A percentile compares a stretch with the other conserved stretches of the same genome.
These are phyloP conservation scores for Crepidodera aurea DNA, from an alignment of 2,888 invertebrate genomes.

Conservation along the genomic window DNA sequence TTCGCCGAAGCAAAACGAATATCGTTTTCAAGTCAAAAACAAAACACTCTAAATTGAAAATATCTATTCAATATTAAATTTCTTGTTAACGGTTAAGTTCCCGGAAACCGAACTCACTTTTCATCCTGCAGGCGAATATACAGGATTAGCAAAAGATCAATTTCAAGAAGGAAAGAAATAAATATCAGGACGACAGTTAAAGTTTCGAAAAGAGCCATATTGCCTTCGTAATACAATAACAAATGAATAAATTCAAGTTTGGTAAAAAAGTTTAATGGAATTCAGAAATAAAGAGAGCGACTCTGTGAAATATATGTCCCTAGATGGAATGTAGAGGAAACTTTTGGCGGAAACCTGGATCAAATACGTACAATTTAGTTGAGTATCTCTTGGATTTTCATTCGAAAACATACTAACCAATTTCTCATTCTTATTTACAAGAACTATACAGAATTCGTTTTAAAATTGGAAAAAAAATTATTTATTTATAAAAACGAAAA, in stretches of 20 bases:
- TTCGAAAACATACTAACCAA: background rate
- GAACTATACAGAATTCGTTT: too few relatives aligned
- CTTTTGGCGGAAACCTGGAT: conserved; percentile 4
- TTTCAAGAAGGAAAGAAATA: conserved; percentile 22
- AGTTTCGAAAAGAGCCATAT: conserved; percentile 28
- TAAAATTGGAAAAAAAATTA: too few relatives aligned
- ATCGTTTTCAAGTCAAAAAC: background rate
- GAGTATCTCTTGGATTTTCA: background rate
- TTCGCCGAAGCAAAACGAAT: background rate
- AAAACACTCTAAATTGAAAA: background rate
- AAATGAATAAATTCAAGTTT: conserved; percentile 30
- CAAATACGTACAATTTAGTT: background rate
- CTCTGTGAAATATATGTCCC: conserved; percentile 18
- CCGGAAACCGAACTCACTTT: conserved; percentile 1
- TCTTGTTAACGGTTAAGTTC: background rate
- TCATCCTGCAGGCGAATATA: conserved; percentile 17
- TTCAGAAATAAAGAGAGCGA: conserved; percentile 26
- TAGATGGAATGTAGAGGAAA: conserved; percentile 11
- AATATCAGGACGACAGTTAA: conserved; percentile 24
- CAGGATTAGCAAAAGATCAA: conserved; percentile 32
- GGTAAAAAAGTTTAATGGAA: conserved; percentile 29
- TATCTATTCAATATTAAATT: background rate
- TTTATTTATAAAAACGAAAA: too few relatives aligned
- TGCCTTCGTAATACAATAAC: conserved; percentile 29
- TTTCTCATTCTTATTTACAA: background rate